These are phyloP conservation scores for Clitarchus hookeri DNA, from an alignment of 2,888 invertebrate species.

Conservation along the genomic window DNA sequence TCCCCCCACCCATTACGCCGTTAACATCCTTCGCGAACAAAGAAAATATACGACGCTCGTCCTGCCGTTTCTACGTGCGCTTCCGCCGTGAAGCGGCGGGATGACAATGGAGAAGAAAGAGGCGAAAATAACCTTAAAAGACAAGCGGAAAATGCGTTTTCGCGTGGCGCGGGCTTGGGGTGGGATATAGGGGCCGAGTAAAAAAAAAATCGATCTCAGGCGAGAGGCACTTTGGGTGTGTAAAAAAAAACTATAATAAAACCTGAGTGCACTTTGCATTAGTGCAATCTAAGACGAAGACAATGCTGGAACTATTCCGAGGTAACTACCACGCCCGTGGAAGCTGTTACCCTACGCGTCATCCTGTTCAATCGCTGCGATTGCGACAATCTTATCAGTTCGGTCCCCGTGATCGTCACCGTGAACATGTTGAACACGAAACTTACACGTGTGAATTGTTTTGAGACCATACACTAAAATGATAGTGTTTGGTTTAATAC, in stretches of 20 bases:
- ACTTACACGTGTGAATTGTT: too few species aligned
- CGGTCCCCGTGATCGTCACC: too few species aligned
- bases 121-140: conserved; percentile 10
- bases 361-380: too few species aligned
- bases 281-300: too few species aligned
- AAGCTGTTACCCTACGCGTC: too few species aligned
- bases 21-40: not conserved
- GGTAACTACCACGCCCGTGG: too few species aligned
- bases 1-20: not conserved
- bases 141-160: conserved; percentile 14
- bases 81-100: not conserved
- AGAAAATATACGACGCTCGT: not conserved
- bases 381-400: too few species aligned
- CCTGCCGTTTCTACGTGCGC: not conserved
- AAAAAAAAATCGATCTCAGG: not conserved
- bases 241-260: not conserved
- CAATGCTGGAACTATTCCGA: too few species aligned
- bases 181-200: not conserved
- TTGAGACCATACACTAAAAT: too few species aligned
- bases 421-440: too few species aligned
- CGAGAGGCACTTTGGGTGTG: not conserved
- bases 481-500: too few species aligned
- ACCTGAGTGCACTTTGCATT: too few species aligned
- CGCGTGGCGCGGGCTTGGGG: not conserved
- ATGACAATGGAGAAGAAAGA: not conserved